Evolutionary conservation across 2,888 invertebrate species (phyloP).

Genomic region (Therioaphis trifolii): DNA sequence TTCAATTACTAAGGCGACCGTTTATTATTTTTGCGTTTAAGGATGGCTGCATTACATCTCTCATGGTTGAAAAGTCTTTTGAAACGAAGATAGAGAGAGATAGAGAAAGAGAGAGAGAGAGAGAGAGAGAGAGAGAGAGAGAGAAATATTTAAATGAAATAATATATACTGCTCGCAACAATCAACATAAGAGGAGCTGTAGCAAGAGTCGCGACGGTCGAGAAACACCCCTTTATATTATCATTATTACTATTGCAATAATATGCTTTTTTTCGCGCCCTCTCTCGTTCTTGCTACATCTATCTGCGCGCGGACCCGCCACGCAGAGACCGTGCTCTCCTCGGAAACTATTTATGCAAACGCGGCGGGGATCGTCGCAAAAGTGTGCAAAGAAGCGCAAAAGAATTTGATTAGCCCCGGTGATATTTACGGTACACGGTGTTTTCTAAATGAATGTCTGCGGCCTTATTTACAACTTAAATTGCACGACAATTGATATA

Average conservation of each 20-base stretch:
- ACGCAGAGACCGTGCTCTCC: background rate
- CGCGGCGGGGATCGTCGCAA: background rate
- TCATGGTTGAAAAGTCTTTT: slow-evolving; percentile 33
- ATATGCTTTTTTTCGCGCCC: background rate
- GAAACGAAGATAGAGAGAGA: background rate
- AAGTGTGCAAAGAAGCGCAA: slow-evolving; percentile 37
- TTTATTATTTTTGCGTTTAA: slow-evolving; percentile 35
- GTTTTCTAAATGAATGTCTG: slow-evolving; percentile 50
- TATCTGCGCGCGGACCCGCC: background rate
- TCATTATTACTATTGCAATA: background rate
- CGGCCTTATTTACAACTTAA: slow-evolving; percentile 62
- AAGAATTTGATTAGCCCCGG: slow-evolving; percentile 48
- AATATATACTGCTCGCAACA: slow-evolving; percentile 55
- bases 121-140: background rate
- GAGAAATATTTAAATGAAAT: slow-evolving; percentile 51
- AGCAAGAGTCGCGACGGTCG: background rate
- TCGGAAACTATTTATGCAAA: slow-evolving; percentile 36
- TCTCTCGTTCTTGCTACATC: background rate
- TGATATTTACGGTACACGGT: slow-evolving; percentile 39
- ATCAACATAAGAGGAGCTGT: slow-evolving; percentile 23
- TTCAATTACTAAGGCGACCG: slow-evolving; percentile 53
- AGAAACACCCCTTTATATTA: slow-evolving; percentile 35
- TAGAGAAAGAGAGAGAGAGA: background rate
- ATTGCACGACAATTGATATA: slow-evolving; percentile 54
- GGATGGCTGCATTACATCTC: slow-evolving; percentile 27